These are phyloP conservation scores for Petrosia ficiformis DNA, from an alignment of 37 sponge, comb jelly and placozoan species.

Conservation along the genomic window DNA sequence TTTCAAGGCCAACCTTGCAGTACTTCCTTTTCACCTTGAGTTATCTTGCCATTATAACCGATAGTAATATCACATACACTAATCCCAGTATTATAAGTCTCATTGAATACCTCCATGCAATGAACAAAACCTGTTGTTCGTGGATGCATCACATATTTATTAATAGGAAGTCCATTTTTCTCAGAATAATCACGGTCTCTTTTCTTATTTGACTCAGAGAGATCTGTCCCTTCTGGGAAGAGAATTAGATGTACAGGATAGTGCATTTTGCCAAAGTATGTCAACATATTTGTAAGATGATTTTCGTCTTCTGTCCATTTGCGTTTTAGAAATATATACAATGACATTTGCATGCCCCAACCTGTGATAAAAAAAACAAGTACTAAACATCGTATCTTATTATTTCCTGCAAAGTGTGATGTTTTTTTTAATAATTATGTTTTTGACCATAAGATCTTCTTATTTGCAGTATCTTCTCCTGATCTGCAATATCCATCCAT, in stretches of 20 bases:
- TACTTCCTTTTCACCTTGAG: constrained; percentile 72
- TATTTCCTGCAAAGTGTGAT: background rate
- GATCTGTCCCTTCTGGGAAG: constrained; percentile 96
- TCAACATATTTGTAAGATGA: constrained; percentile 23
- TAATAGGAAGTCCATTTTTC: constrained; percentile 56
- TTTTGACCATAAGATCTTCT: too few relatives aligned
- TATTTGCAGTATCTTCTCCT: background rate
- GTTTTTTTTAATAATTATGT: background rate
- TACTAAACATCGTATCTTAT: too few relatives aligned
- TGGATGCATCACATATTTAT: constrained; percentile 84
- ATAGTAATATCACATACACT: constrained; percentile 46
- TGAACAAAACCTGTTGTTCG: constrained; percentile 78
- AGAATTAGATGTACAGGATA: constrained; percentile 81
- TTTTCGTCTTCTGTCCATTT: constrained; percentile 79
- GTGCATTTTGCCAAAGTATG: constrained; percentile 45
- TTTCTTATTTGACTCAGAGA: constrained; percentile 47
- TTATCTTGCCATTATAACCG: constrained; percentile 53
- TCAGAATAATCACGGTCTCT: constrained; percentile 64
- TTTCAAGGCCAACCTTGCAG: constrained; percentile 6
- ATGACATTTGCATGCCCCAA: constrained; percentile 76
- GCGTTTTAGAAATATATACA: constrained; percentile 76
- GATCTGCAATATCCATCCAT: too few relatives aligned
- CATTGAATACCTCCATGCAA: constrained; percentile 56
- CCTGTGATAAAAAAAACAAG: constrained; percentile 35
- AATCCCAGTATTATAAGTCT: constrained; percentile 2